Conservation (phyloP, 1,140 invertebrate species). For the Leptopilina boulardi region DNA sequence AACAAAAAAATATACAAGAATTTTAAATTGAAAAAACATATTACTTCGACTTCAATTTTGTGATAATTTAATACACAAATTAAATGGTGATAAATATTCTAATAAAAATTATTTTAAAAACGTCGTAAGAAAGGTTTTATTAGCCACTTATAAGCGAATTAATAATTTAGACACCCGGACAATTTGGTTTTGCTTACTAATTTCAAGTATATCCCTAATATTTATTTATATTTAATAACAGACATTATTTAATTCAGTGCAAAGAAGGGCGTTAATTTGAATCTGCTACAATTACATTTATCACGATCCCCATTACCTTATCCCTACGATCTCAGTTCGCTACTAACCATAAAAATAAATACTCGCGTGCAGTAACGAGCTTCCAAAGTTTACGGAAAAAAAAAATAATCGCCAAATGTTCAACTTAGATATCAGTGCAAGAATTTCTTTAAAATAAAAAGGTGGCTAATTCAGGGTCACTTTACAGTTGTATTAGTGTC, state of each 20-base stretch:
- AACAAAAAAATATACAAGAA: no score
- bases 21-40: no score
- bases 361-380: constrained; percentile 32
- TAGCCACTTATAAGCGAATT: not conserved
- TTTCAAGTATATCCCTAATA: not conserved
- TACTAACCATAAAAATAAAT: constrained; percentile 28
- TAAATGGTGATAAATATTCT: not conserved
- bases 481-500: no score
- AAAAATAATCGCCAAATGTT: constrained; percentile 7
- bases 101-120: no score
- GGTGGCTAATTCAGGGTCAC: no score
- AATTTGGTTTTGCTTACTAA: not conserved
- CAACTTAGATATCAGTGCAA: not conserved
- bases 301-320: constrained; percentile 31
- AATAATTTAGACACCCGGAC: not conserved
- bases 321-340: constrained; percentile 23
- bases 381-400: not conserved
- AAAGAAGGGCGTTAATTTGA: constrained; percentile 15
- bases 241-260: not conserved
- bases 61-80: no score
- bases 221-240: constrained; percentile 30
- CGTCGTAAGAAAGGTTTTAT: not conserved
- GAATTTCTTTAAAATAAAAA: not conserved
- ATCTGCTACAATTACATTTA: constrained; percentile 24
- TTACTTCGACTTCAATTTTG: no score